Evolutionary conservation across 2,113 vertebrate genomes (phyloP).

Genomic region (Trichechus manatus): DNA sequence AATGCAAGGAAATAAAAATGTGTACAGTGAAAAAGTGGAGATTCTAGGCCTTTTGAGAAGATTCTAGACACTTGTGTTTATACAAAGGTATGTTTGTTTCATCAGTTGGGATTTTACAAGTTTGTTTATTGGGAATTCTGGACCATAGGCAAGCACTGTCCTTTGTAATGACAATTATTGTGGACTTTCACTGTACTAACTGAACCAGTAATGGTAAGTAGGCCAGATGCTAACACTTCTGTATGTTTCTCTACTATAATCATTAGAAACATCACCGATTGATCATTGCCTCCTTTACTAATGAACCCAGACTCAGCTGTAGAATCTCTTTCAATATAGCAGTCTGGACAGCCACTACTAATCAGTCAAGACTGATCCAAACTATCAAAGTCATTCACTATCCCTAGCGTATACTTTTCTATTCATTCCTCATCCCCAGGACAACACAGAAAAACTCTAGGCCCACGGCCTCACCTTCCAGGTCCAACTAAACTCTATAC

Average conservation of each 20-base stretch:
- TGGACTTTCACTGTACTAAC: not conserved
- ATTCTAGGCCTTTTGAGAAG: not conserved
- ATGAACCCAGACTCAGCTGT: not conserved
- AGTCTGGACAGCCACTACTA: not conserved
- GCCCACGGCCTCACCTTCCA: not conserved
- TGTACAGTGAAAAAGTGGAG: not conserved
- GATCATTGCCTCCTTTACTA: not conserved
- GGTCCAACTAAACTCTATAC: not conserved
- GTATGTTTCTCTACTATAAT: not conserved
- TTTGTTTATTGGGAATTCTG: constrained; percentile 11
- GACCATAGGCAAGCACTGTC: not conserved
- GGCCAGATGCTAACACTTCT: not conserved
- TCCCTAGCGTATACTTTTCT: not conserved
- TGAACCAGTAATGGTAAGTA: constrained; percentile 38
- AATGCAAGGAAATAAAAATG: not conserved
- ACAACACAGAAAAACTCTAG: not conserved
- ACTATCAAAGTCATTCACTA: not conserved
- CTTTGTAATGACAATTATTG: not conserved
- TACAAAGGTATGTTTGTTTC: not conserved
- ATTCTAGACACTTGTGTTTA: not conserved
- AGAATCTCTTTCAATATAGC: not conserved
- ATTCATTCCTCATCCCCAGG: not conserved
- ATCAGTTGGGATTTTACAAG: not conserved
- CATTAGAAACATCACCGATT: not conserved
- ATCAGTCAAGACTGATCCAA: not conserved